A percentile compares a stretch with the other conserved stretches of the same genome.
Evolutionary conservation across 1,140 invertebrate genomes (phyloP).

Genomic region (Sesamia nonagrioides): DNA sequence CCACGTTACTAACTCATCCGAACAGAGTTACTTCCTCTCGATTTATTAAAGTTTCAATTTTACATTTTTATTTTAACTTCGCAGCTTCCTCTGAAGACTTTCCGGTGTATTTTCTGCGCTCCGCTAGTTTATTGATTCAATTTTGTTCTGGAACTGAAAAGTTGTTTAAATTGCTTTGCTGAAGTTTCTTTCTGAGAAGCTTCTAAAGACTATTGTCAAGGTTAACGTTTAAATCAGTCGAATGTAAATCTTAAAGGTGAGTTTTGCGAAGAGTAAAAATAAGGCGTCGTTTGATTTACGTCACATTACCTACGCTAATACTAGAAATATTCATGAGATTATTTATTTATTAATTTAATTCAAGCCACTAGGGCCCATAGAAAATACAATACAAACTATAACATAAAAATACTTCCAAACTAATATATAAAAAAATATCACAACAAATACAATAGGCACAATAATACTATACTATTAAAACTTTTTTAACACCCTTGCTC

Average conservation of each 20-base stretch:
- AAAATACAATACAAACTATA: too few relatives aligned
- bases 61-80: constrained; percentile 5
- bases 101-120: background rate
- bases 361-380: too few relatives aligned
- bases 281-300: background rate
- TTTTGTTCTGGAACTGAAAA: background rate
- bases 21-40: too few relatives aligned
- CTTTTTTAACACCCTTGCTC: too few relatives aligned
- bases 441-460: too few relatives aligned
- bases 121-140: constrained; percentile 16
- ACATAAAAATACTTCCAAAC: too few relatives aligned
- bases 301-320: too few relatives aligned
- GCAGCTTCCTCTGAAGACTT: background rate
- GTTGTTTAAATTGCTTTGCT: constrained; percentile 4
- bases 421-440: too few relatives aligned
- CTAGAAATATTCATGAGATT: too few relatives aligned
- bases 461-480: too few relatives aligned
- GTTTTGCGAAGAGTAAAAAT: background rate
- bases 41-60: background rate
- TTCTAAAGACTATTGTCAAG: background rate
- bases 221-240: background rate
- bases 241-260: background rate
- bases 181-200: background rate
- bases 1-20: background rate
- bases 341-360: too few relatives aligned